These are phyloP conservation scores for Chionoecetes opilio DNA, from an alignment of 1,140 invertebrate genomes.

Conservation along the genomic window DNA sequence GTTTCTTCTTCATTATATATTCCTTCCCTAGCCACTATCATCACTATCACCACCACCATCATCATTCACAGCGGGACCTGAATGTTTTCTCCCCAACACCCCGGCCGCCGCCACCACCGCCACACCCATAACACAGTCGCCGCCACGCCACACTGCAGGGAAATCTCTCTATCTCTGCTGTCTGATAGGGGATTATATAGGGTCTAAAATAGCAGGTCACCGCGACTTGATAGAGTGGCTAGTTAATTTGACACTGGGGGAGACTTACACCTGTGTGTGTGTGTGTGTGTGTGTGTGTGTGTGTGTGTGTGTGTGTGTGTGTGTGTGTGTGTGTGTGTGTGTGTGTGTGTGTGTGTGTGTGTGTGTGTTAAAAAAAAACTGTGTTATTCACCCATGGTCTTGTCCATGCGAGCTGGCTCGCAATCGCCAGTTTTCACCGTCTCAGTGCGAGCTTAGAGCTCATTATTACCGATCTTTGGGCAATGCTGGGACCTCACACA, in stretches of 20 bases:
- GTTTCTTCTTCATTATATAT: no score
- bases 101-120: not conserved
- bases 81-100: not conserved
- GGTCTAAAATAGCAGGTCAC: not conserved
- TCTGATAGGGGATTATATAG: conserved; percentile 9
- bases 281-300: conserved; percentile 18
- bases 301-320: conserved; percentile 27
- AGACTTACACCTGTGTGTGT: conserved; percentile 2
- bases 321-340: conserved; percentile 21
- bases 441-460: no score
- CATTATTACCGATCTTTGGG: no score
- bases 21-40: no score
- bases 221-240: not conserved
- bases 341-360: not conserved
- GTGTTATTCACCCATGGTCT: no score
- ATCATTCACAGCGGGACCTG: not conserved
- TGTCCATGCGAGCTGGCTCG: no score
- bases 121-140: no score
- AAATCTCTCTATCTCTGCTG: conserved; percentile 19
- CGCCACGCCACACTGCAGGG: not conserved
- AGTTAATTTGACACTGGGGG: not conserved
- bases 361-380: no score
- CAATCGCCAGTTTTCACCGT: no score
- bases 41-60: conserved; percentile 20
- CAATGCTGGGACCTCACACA: no score